Conservation (phyloP, 2,888 invertebrate genomes). For the Cataglyphis rosenhaueri region DNA sequence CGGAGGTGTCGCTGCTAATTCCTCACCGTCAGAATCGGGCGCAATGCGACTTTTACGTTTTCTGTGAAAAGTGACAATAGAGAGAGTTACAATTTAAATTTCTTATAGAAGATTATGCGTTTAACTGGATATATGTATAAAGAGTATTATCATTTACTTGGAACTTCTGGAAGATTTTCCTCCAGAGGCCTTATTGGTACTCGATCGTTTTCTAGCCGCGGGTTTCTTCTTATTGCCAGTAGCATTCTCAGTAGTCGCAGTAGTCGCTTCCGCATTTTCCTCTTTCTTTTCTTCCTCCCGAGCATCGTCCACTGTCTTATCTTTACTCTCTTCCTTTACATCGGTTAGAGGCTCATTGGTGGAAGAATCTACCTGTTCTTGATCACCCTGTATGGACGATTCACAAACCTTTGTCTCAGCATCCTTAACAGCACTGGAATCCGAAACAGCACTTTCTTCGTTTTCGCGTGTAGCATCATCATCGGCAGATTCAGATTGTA, state of each 20-base stretch:
- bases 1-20: slow-evolving; percentile 92
- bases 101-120: not conserved
- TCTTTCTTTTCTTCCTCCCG: slow-evolving; percentile 86
- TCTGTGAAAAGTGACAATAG: slow-evolving; percentile 78
- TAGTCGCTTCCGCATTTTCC: slow-evolving; percentile 84
- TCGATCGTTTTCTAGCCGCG: slow-evolving; percentile 80
- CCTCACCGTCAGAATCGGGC: slow-evolving; percentile 94
- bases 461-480: slow-evolving; percentile 86
- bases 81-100: not conserved
- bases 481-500: slow-evolving; percentile 86
- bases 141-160: slow-evolving; percentile 75
- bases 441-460: slow-evolving; percentile 83
- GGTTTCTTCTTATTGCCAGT: slow-evolving; percentile 79
- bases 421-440: slow-evolving; percentile 82
- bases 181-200: slow-evolving; percentile 83
- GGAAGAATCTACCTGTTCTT: slow-evolving; percentile 84
- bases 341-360: slow-evolving; percentile 83
- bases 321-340: slow-evolving; percentile 83
- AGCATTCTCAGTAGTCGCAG: slow-evolving; percentile 73
- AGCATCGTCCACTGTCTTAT: slow-evolving; percentile 81
- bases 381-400: slow-evolving; percentile 85
- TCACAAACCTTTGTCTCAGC: slow-evolving; percentile 82
- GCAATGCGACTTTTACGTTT: slow-evolving; percentile 90
- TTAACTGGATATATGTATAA: not conserved
- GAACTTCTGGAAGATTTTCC: slow-evolving; percentile 86